These are phyloP conservation scores for Rhorus exstirpatorius DNA, from an alignment of 2,888 invertebrate genomes.

Conservation along the genomic window DNA sequence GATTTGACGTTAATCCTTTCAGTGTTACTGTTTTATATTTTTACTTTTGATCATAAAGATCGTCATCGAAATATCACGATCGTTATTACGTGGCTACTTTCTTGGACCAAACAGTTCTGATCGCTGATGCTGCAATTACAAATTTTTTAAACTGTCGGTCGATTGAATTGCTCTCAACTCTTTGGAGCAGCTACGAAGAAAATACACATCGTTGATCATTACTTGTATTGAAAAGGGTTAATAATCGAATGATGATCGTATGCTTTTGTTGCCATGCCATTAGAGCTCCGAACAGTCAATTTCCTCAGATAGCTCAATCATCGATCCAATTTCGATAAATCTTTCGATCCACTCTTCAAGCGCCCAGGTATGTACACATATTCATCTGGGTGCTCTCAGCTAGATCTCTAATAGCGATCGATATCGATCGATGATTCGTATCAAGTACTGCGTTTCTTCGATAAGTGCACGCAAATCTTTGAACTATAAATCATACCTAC, in stretches of 20 bases:
- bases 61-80: too few relatives aligned
- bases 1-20: not conserved
- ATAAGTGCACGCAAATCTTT: not conserved
- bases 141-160: too few relatives aligned
- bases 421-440: conserved; percentile 15
- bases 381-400: not conserved
- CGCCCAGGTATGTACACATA: not conserved
- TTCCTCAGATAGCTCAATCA: not conserved
- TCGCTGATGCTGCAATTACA: not conserved
- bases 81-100: too few relatives aligned
- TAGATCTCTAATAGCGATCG: conserved; percentile 14
- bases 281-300: not conserved
- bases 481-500: too few relatives aligned
- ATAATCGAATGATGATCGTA: not conserved
- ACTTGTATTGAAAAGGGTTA: too few relatives aligned
- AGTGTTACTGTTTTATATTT: not conserved
- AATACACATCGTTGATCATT: not conserved
- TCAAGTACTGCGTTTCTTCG: conserved; percentile 8
- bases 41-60: too few relatives aligned
- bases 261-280: not conserved
- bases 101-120: too few relatives aligned
- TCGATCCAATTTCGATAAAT: conserved; percentile 13
- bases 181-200: not conserved
- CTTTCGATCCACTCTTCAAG: not conserved
- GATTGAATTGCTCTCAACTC: too few relatives aligned